Base-by-base conservation (phyloP, 2,797 vertebrate species). In the Garrulus glandarius region DNA sequence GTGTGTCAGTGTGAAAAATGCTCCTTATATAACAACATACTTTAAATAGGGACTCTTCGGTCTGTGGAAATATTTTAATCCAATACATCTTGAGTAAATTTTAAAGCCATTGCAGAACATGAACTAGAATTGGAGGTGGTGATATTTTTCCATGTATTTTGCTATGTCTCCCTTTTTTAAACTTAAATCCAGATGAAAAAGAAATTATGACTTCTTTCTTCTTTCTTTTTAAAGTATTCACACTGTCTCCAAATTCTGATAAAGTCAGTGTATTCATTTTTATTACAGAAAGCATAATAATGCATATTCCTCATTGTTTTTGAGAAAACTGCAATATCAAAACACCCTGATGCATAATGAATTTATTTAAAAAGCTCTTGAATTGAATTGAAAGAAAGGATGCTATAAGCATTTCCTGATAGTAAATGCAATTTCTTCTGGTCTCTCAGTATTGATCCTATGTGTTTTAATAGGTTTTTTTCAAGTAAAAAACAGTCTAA, bases 401-500 rank as follows among this genome's bases (percentile, higher is more conserved):
- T 52, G 80, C 84, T 92, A 50, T 77, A 84, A 89, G 75, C 91
- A 80, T 96, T 97, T 97, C 77, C 80, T 96, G 77, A 95, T 95
- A 92, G 82, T 92, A 95, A 96, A 93, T 53, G 39, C 60, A 92
- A 78, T 95, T 97, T 91, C 55, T 96, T 97, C 64, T 88, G 44
- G 61, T 89, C 71, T 96, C 60, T 84, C 61, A 81, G 64, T 97
- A 94, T 97, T 93, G 96, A 97, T 97, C 90, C 75, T 94, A 49
- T 82, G 91, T 88, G 60, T 94, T 97, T 96, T 94, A 97, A 91
- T 96, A 92, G 89, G 46, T 72, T 95, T 95, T 96, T 86, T 94
- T 17, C 61, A 95, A 94, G 85, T 96, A 95, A 96, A 93, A 94
- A 95, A 15, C 64, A 88, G 74, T 95, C 71, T 97, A 46, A 97